Percentiles rank a stretch among this genome's conserved stretches.
Conservation (phyloP, 2,888 invertebrate genomes). For the Iphiclides podalirius region DNA sequence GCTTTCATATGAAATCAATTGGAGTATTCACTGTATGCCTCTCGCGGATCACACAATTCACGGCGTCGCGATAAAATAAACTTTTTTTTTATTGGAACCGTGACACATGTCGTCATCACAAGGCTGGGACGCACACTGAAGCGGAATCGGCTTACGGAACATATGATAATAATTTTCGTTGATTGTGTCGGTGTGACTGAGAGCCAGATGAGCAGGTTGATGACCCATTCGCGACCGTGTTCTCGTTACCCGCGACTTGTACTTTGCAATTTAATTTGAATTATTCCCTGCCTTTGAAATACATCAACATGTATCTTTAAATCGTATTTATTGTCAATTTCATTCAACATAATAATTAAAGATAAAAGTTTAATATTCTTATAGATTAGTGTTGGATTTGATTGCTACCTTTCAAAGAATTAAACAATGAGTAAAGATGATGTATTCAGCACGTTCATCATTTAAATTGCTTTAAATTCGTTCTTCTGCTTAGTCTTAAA, state of each 20-base stretch:
- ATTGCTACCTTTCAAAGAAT: too few relatives aligned
- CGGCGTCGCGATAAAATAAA: slow-evolving; percentile 26
- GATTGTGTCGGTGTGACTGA: slow-evolving; percentile 11
- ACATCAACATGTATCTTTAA: too few relatives aligned
- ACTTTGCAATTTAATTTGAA: slow-evolving; percentile 6
- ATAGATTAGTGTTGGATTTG: too few relatives aligned
- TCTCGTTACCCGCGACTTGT: neutral
- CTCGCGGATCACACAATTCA: slow-evolving; percentile 31
- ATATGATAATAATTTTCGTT: slow-evolving; percentile 22
- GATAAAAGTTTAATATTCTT: too few relatives aligned
- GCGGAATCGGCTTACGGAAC: slow-evolving; percentile 12
- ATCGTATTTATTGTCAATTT: too few relatives aligned
- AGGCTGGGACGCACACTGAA: slow-evolving; percentile 20
- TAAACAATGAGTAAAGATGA: too few relatives aligned
- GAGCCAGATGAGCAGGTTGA: slow-evolving; percentile 13
- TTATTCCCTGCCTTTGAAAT: too few relatives aligned
- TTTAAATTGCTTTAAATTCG: too few relatives aligned
- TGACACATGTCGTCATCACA: slow-evolving; percentile 19
- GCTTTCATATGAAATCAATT: neutral
- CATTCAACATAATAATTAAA: too few relatives aligned
- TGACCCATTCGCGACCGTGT: slow-evolving; percentile 14
- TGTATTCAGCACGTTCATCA: too few relatives aligned
- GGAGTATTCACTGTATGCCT: slow-evolving; percentile 24
- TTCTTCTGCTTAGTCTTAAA: too few relatives aligned
- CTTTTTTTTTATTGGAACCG: slow-evolving; percentile 1